phyloP scores from a whole-genome alignment of 2,888 invertebrate species.

The Drosophila percnosoma region DNA sequence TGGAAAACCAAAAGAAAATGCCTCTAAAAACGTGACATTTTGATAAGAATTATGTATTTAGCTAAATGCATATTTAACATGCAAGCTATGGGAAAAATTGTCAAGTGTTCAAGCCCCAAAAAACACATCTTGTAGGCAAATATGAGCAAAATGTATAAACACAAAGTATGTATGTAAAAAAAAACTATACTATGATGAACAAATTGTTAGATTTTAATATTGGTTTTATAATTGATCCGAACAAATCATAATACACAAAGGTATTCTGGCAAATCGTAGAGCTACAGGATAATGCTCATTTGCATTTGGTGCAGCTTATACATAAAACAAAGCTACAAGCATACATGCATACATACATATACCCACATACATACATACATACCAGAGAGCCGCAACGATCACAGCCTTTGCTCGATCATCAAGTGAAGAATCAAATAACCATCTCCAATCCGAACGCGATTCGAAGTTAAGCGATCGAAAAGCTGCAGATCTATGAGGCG shows the following conservation, averaged over 20 bases:
- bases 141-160: conserved; percentile 51
- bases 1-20: conserved; percentile 10
- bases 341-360: conserved; percentile 37
- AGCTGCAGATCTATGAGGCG: neutral
- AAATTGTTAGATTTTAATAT: conserved; percentile 48
- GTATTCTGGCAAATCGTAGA: conserved; percentile 37
- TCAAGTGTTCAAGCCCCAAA: conserved; percentile 49
- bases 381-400: neutral
- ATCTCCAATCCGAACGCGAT: no score
- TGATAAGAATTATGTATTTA: conserved; percentile 37
- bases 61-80: conserved; percentile 8
- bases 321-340: conserved; percentile 26
- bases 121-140: conserved; percentile 36
- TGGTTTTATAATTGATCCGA: conserved; percentile 53
- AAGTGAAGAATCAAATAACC: no score
- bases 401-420: neutral
- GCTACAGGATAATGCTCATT: conserved; percentile 44
- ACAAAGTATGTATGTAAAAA: conserved; percentile 21
- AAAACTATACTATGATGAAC: conserved; percentile 14
- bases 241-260: conserved; percentile 51
- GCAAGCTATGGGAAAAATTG: conserved; percentile 30
- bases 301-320: conserved; percentile 48
- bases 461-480: neutral
- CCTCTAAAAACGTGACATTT: conserved; percentile 40
- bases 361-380: conserved; percentile 33